Conservation (phyloP, 2,113 vertebrate species). For the Heterotilapia buettikoferi region DNA sequence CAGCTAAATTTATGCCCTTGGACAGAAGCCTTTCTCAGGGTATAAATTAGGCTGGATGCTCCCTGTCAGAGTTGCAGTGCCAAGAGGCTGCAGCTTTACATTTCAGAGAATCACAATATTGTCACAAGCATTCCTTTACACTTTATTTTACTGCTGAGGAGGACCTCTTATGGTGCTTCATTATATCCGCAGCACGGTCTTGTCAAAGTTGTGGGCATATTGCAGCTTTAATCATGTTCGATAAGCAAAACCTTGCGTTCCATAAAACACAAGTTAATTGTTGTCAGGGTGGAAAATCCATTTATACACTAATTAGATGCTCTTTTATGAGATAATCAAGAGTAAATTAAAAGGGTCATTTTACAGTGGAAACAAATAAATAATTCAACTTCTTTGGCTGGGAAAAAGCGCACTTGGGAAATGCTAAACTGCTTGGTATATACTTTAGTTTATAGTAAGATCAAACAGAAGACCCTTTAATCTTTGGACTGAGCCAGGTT, state of each 20-base stretch:
- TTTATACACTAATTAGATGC: not conserved
- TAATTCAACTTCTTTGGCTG: not conserved
- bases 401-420: not conserved
- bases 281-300: not conserved
- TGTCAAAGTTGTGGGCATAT: not conserved
- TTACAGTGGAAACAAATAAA: not conserved
- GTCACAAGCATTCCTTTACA: constrained; percentile 19
- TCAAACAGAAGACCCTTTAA: not conserved
- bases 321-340: not conserved
- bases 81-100: constrained; percentile 33
- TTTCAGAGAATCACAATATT: constrained; percentile 28
- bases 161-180: not conserved
- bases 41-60: constrained; percentile 67
- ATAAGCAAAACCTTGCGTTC: not conserved
- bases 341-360: not conserved
- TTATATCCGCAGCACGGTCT: not conserved
- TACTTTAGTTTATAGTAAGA: not conserved
- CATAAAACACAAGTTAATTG: not conserved
- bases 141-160: constrained; percentile 4
- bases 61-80: constrained; percentile 33
- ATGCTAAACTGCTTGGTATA: not conserved
- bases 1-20: constrained; percentile 62
- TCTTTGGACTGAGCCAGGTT: not conserved
- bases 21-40: constrained; percentile 66
- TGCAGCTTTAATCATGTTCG: not conserved